phyloP scores from a whole-genome alignment of 2,797 vertebrate species.

The Apogon talboti region DNA sequence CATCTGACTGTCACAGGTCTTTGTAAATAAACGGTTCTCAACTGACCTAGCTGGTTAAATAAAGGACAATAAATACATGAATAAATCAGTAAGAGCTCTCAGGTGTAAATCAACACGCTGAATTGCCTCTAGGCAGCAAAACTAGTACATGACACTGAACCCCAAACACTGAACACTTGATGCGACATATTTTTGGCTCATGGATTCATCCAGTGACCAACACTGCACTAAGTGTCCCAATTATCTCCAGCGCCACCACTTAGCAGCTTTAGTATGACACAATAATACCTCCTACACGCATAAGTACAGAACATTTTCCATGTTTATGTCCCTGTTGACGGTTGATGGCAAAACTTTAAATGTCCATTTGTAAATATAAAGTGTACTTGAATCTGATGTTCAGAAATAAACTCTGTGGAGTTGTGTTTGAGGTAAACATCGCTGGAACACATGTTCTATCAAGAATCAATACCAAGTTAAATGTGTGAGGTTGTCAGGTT shows the following conservation, averaged over 20 bases:
- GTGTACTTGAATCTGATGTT: neutral
- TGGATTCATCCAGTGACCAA: neutral
- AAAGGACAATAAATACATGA: too few species aligned
- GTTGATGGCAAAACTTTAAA: too few species aligned
- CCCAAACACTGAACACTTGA: constrained; percentile 23
- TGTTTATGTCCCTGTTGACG: neutral
- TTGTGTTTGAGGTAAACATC: neutral
- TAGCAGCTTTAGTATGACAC: constrained; percentile 3
- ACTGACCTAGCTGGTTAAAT: too few species aligned
- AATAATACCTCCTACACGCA: neutral
- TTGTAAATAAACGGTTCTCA: too few species aligned
- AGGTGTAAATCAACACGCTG: too few species aligned
- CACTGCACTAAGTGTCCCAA: neutral
- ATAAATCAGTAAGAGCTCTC: too few species aligned
- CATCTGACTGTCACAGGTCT: too few species aligned
- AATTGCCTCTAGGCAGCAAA: too few species aligned
- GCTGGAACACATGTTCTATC: neutral
- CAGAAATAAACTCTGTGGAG: neutral
- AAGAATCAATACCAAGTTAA: too few species aligned
- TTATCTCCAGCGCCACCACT: neutral
- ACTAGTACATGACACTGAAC: too few species aligned
- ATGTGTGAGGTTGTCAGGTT: too few species aligned
- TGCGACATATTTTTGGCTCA: neutral
- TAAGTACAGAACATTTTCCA: neutral
- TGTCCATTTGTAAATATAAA: too few species aligned